Conservation (phyloP, 2,888 invertebrate genomes). For the Tyria jacobaeae region DNA sequence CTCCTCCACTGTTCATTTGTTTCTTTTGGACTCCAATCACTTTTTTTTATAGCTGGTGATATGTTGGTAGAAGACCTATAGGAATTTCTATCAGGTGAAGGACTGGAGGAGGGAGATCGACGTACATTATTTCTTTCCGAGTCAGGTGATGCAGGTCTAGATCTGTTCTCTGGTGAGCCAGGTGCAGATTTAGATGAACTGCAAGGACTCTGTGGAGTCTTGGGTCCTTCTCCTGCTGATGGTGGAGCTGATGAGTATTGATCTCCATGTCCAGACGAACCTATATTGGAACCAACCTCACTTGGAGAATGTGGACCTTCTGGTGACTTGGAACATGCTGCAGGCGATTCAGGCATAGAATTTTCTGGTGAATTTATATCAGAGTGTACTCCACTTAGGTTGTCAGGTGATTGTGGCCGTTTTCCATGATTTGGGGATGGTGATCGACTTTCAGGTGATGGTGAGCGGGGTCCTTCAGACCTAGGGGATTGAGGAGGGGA, state of each 20-base stretch:
- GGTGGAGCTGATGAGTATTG: constrained; percentile 64
- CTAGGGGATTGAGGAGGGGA: constrained; percentile 62
- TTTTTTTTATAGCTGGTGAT: constrained; percentile 61
- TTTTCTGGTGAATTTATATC: constrained; percentile 82
- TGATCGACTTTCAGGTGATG: constrained; percentile 66
- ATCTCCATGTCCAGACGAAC: constrained; percentile 67
- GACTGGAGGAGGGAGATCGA: constrained; percentile 69
- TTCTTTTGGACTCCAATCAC: constrained; percentile 76
- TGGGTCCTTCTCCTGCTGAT: constrained; percentile 71
- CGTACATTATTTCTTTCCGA: constrained; percentile 63
- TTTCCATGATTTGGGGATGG: constrained; percentile 57
- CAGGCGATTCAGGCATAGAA: constrained; percentile 73
- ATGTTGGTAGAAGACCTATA: constrained; percentile 62
- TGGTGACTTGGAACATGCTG: constrained; percentile 74
- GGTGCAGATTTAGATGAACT: constrained; percentile 69
- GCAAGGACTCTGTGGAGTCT: constrained; percentile 73
- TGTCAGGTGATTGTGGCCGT: constrained; percentile 68
- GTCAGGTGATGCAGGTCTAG: constrained; percentile 73
- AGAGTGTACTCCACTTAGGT: constrained; percentile 78
- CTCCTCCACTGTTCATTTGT: constrained; percentile 71
- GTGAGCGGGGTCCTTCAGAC: constrained; percentile 62
- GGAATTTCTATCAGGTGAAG: constrained; percentile 72
- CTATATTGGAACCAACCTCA: constrained; percentile 63
- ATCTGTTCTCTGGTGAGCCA: constrained; percentile 66
- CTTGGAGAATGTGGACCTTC: constrained; percentile 81